Conservation (phyloP, 2,113 vertebrate species). For the Alectura lathami region DNA sequence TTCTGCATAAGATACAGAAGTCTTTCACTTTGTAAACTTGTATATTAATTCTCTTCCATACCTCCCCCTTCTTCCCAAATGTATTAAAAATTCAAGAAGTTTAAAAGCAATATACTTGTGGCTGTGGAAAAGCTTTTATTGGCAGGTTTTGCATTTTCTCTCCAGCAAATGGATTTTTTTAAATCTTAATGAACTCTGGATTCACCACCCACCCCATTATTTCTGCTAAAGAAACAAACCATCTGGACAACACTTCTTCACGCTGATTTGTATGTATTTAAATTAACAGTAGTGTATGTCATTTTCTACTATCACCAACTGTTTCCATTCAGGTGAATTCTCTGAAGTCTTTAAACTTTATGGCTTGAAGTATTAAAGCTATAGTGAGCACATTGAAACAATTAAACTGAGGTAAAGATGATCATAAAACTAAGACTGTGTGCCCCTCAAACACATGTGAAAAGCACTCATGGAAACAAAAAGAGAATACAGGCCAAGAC, state of each 20-base stretch:
- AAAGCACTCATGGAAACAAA: not conserved
- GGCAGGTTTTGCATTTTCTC: constrained; percentile 31
- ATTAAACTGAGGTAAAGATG: constrained; percentile 29
- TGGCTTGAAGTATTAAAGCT: constrained; percentile 29
- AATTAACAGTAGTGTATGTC: constrained; percentile 27
- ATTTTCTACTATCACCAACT: constrained; percentile 24
- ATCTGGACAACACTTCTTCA: constrained; percentile 17
- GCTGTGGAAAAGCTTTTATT: constrained; percentile 40
- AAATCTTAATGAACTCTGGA: constrained; percentile 46
- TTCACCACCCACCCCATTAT: not conserved
- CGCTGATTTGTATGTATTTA: constrained; percentile 54
- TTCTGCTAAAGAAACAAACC: constrained; percentile 53
- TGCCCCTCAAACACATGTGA: not conserved
- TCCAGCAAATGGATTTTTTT: constrained; percentile 41
- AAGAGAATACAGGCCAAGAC: not conserved
- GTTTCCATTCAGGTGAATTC: constrained; percentile 54
- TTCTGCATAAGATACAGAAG: not conserved
- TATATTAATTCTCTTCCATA: not conserved
- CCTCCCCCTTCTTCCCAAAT: not conserved
- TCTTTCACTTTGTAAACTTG: not conserved
- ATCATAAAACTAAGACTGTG: constrained; percentile 11
- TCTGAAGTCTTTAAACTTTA: constrained; percentile 63
- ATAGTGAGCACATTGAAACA: constrained; percentile 33
- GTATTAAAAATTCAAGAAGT: constrained; percentile 23
- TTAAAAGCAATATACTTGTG: constrained; percentile 29